Conservation (phyloP, 2,888 invertebrate genomes). For the Eudemis profundana region DNA sequence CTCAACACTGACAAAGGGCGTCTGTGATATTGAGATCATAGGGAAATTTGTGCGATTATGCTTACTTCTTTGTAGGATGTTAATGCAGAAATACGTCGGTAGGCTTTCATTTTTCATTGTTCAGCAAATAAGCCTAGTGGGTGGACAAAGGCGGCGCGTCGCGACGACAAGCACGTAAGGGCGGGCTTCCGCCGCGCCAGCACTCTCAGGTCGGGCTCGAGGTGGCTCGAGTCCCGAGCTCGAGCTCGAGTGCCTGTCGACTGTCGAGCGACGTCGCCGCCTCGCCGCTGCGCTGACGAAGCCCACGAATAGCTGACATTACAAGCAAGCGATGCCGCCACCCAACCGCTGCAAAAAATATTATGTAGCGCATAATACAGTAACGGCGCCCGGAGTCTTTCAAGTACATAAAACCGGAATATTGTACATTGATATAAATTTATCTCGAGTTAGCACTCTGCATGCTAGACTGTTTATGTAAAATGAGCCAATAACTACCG, state of each 20-base stretch:
- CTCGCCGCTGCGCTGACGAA: conserved; percentile 59
- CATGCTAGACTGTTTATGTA: too few species aligned
- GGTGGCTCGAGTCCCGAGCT: conserved; percentile 66
- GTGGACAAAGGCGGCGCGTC: conserved; percentile 83
- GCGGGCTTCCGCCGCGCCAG: conserved; percentile 82
- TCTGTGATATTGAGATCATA: conserved; percentile 68
- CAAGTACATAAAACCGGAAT: neutral
- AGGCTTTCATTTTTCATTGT: conserved; percentile 82
- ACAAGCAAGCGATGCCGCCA: conserved; percentile 57
- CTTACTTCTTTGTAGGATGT: conserved; percentile 58
- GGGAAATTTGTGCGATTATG: conserved; percentile 65
- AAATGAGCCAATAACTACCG: too few species aligned
- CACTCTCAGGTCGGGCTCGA: conserved; percentile 73
- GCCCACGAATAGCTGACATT: conserved; percentile 76
- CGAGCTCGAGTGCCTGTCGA: conserved; percentile 57
- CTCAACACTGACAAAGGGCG: conserved; percentile 64
- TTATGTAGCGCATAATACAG: conserved; percentile 53
- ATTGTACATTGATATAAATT: neutral
- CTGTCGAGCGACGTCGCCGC: conserved; percentile 30
- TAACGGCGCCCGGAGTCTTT: neutral
- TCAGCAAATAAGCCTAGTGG: conserved; percentile 85
- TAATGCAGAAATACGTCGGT: conserved; percentile 70
- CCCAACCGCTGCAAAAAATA: conserved; percentile 68
- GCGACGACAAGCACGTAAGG: conserved; percentile 80
- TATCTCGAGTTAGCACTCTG: neutral